Evolutionary conservation across 2,113 vertebrate genomes (phyloP).

Genomic region (Caloenas nicobarica): DNA sequence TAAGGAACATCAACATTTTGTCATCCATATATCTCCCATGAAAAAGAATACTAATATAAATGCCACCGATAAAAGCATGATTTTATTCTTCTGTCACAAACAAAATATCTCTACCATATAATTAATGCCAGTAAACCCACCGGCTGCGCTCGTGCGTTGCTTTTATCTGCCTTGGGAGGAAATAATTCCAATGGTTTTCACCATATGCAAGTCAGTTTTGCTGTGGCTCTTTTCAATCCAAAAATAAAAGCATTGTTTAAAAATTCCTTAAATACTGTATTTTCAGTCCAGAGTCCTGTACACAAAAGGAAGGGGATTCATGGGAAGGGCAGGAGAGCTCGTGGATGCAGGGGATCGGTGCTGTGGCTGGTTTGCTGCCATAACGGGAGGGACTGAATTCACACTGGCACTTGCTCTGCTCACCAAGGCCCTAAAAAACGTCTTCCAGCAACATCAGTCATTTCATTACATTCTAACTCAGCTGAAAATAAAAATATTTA

Average conservation of each 20-base stretch:
- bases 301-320: background rate
- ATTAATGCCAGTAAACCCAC: slow-evolving; percentile 19
- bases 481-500: background rate
- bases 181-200: background rate
- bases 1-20: slow-evolving; percentile 32
- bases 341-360: background rate
- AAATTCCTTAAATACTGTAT: background rate
- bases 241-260: background rate
- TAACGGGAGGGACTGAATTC: background rate
- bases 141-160: background rate
- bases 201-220: background rate
- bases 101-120: background rate
- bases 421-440: background rate
- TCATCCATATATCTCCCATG: background rate
- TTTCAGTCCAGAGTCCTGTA: background rate
- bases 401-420: background rate
- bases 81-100: slow-evolving; percentile 29
- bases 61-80: background rate
- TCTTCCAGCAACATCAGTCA: background rate
- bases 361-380: background rate
- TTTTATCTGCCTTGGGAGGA: background rate
- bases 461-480: background rate
- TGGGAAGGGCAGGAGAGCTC: background rate
- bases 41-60: background rate
- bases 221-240: background rate